phyloP scores from a whole-genome alignment of 2,888 invertebrate genomes.

The Conomelus anceps region DNA sequence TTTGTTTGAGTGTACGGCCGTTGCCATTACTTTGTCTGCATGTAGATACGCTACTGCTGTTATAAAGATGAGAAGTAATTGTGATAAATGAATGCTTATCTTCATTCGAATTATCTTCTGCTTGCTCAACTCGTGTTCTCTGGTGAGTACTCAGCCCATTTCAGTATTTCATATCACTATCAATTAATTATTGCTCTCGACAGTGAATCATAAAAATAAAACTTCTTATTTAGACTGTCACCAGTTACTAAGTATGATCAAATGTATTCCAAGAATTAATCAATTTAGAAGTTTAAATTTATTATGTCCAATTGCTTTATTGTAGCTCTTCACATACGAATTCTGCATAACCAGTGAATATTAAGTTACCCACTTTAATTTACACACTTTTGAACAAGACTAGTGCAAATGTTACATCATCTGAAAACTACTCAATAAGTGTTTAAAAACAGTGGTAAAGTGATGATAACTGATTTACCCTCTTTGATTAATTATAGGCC shows the following conservation, averaged over 20 bases:
- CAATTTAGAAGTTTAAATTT: background rate
- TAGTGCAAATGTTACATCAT: too few relatives aligned
- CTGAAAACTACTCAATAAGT: too few relatives aligned
- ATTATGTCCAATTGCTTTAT: too few relatives aligned
- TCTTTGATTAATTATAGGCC: too few relatives aligned
- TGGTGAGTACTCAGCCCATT: background rate
- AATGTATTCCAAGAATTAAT: background rate
- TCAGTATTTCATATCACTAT: background rate
- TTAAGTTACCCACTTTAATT: too few relatives aligned
- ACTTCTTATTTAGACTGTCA: background rate
- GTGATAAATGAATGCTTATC: background rate
- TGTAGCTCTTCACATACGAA: too few relatives aligned
- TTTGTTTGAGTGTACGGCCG: background rate
- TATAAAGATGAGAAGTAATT: background rate
- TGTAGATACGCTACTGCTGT: background rate
- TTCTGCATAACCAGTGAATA: background rate
- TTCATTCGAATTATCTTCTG: background rate
- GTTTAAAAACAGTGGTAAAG: too few relatives aligned
- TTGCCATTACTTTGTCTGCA: background rate
- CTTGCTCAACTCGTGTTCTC: background rate
- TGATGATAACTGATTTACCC: too few relatives aligned
- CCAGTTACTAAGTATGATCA: background rate
- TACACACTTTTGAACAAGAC: too few relatives aligned
- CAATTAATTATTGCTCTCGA: background rate
- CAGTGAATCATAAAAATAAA: background rate